Evolutionary conservation across 2,888 invertebrate species (phyloP).

Genomic region (Yponomeuta malinellus): DNA sequence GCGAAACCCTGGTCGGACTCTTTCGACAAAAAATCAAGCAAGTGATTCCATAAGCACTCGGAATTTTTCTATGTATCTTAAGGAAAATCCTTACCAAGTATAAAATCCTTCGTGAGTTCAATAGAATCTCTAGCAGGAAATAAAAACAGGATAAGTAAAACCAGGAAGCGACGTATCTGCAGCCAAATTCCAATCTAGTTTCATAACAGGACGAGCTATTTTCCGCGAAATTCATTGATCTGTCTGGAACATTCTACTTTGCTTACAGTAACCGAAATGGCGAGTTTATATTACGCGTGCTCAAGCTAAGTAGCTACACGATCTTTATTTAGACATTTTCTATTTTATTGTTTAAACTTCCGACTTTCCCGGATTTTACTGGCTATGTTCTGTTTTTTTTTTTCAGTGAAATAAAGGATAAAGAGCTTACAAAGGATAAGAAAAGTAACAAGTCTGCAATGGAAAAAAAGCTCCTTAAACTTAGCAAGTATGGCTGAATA

Average conservation of each 20-base stretch:
- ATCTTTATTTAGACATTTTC: neutral
- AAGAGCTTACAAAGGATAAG: too few relatives aligned
- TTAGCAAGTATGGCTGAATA: too few relatives aligned
- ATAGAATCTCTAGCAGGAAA: neutral
- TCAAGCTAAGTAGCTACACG: neutral
- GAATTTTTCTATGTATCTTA: too few relatives aligned
- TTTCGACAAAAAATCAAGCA: too few relatives aligned
- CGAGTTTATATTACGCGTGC: conserved; percentile 8
- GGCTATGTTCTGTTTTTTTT: too few relatives aligned
- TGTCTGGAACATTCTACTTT: neutral
- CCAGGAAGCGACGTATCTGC: neutral
- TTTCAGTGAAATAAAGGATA: too few relatives aligned
- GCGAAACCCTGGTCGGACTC: too few relatives aligned
- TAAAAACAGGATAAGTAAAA: neutral
- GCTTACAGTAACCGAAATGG: conserved; percentile 4
- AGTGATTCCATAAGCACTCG: too few relatives aligned
- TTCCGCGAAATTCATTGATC: neutral
- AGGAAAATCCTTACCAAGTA: too few relatives aligned
- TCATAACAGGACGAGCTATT: neutral
- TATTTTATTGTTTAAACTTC: neutral
- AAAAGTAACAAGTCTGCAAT: too few relatives aligned
- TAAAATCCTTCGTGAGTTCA: neutral
- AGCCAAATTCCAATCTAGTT: neutral
- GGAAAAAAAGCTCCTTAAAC: too few relatives aligned
- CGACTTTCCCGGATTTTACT: neutral